Evolutionary conservation across 2,888 invertebrate genomes (phyloP).

Genomic region (Lordiphosa andalusiaca): DNA sequence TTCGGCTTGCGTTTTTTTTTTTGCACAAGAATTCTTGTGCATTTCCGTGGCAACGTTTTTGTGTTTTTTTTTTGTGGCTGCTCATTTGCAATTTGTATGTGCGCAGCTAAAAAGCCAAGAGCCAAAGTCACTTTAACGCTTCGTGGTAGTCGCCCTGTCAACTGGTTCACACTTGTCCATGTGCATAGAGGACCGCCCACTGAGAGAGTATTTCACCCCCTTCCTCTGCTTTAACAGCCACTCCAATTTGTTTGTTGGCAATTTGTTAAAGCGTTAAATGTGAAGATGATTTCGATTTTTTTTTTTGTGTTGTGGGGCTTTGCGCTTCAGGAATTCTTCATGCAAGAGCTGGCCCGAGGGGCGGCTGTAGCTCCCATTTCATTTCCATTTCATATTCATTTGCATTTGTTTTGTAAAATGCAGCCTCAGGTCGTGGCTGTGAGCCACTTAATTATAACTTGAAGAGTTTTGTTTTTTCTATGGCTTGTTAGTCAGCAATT

Average conservation of each 20-base stretch:
- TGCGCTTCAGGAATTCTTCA: constrained; percentile 41
- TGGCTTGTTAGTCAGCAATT: constrained; percentile 31
- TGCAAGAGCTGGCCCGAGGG: constrained; percentile 37
- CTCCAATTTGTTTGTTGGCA: constrained; percentile 33
- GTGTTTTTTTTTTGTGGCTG: constrained; percentile 44
- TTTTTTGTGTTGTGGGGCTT: constrained; percentile 28
- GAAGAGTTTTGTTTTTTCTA: constrained; percentile 6
- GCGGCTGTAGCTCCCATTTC: constrained; percentile 16
- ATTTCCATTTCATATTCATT: constrained; percentile 30
- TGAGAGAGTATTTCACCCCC: constrained; percentile 20
- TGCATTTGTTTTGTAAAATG: constrained; percentile 21
- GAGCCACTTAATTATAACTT: constrained; percentile 44
- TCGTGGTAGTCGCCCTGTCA: constrained; percentile 65
- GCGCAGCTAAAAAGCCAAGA: constrained; percentile 37
- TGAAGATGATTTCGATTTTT: constrained; percentile 41
- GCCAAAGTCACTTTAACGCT: constrained; percentile 64
- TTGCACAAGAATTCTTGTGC: constrained; percentile 69
- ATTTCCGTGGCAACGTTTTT: constrained; percentile 61
- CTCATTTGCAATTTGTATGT: constrained; percentile 62
- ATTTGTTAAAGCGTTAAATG: constrained; percentile 53
- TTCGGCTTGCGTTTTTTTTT: constrained; percentile 36
- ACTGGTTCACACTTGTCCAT: constrained; percentile 63
- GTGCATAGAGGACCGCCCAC: constrained; percentile 53
- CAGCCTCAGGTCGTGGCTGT: constrained; percentile 14
- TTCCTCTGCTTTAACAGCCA: constrained; percentile 35